A percentile compares a stretch with the other conserved stretches of the same genome.
Conservation (phyloP, 2,888 invertebrate genomes). For the Tenthredo amoena region DNA sequence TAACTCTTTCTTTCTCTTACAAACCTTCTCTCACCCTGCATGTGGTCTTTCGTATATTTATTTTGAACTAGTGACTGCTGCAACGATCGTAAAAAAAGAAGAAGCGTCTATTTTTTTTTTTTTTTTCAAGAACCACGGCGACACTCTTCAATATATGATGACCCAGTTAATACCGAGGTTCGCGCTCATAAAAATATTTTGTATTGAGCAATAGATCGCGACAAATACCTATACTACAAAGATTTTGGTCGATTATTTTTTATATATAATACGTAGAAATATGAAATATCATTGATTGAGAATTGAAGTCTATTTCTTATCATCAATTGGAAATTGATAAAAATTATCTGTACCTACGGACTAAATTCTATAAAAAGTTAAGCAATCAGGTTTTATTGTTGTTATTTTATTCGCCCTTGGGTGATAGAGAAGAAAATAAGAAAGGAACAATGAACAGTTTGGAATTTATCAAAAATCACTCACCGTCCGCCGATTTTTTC, state of each 20-base stretch:
- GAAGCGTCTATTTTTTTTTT: background rate
- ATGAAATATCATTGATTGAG: background rate
- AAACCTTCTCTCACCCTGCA: background rate
- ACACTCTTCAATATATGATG: background rate
- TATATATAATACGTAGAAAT: background rate
- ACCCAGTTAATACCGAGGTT: background rate
- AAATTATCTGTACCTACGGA: background rate
- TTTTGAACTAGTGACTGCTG: background rate
- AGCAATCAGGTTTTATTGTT: background rate
- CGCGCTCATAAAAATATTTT: background rate
- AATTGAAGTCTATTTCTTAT: background rate
- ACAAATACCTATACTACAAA: background rate
- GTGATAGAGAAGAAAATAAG: background rate
- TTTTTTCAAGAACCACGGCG: background rate
- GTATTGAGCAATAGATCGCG: background rate
- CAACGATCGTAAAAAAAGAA: background rate
- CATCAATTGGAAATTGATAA: background rate
- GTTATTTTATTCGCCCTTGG: background rate
- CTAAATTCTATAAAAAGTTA: background rate
- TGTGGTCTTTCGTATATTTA: background rate
- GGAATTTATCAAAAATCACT: slow-evolving; percentile 60
- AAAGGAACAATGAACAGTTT: background rate
- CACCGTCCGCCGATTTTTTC: slow-evolving; percentile 80
- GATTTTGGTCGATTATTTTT: background rate
- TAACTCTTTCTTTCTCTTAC: background rate